Base-by-base conservation (phyloP, 2,888 invertebrate genomes). In the Thymelicus acteon region DNA sequence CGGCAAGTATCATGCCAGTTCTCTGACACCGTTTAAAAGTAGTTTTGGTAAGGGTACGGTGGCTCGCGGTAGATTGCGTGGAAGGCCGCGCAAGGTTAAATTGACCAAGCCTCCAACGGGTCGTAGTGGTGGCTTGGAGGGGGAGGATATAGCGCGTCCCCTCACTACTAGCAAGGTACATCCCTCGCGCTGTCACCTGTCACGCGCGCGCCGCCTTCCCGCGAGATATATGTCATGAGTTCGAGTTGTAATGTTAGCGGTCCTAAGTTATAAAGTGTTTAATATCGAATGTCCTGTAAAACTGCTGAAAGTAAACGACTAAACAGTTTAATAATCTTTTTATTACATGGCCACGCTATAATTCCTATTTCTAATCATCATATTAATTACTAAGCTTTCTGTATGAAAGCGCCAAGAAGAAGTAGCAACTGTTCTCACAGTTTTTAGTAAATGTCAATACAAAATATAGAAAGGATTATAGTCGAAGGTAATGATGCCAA, bases 1-100 rank as follows among this genome's bases (percentile, higher is more conserved):
- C 2, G 62, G 57, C n/a, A 64, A 54, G 15, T 74, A 61, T 44
- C 61, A 61, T 61, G 40, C 61, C 61, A 61, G 61, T 15, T n/a
- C 47, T 39, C 19, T 61, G 15, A 44, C 47, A 0, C 61, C 61
- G 12, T 61, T 40, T 61, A 15, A 15, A 40, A 19, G 61, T 7
- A n/a, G 7, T 6, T 12, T 1, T 24, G 54, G 57, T 31, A 31
- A 3, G 24, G 54, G 8, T 19, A 31, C 12, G 57, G 31, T 24
- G 24, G 37, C 24, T 31, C 57, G 57, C 10, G 37, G 31, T 31
- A 24, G 31, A 2, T 37, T 57, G 6, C 57, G 57, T 57, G 24
- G 49, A 10, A 57, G 57, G 57, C 24, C 24, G 37, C 31, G 57
- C 57, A 57, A 57, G 49, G 49, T 15, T 62, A 15, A 47, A 0